Percentiles rank a stretch among this genome's conserved stretches.
These are phyloP conservation scores for Mastomys natalensis DNA, from an alignment of 2,113 vertebrate species.

Conservation along the genomic window DNA sequence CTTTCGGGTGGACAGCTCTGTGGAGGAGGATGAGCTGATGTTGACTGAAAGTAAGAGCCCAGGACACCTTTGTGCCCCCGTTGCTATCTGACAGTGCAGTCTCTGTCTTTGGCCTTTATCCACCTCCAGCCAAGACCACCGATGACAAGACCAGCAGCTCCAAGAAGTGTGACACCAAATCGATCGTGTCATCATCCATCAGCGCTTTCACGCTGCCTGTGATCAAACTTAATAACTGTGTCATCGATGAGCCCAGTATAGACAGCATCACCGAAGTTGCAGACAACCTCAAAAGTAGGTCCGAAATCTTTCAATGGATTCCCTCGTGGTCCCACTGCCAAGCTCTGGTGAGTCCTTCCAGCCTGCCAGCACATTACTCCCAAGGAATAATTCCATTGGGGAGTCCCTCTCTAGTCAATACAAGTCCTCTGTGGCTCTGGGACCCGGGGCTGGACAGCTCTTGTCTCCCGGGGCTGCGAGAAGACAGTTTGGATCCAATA, in stretches of 20 bases:
- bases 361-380: conserved; percentile 80
- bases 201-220: conserved; percentile 98
- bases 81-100: conserved; percentile 89
- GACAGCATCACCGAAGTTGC: conserved; percentile 96
- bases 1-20: conserved; percentile 88
- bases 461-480: conserved; percentile 94
- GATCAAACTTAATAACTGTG: conserved; percentile 99
- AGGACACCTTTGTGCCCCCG: conserved; percentile 90
- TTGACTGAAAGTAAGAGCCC: conserved; percentile 87
- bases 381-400: conserved; percentile 91
- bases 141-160: conserved; percentile 87
- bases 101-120: conserved; percentile 89
- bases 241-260: conserved; percentile 97
- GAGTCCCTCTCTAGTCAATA: conserved; percentile 87
- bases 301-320: conserved; percentile 92
- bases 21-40: conserved; percentile 91
- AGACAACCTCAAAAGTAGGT: conserved; percentile 84
- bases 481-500: conserved; percentile 97
- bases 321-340: conserved; percentile 90
- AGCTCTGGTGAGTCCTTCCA: conserved; percentile 91
- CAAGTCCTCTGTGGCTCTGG: conserved; percentile 88
- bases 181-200: conserved; percentile 97
- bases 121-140: conserved; percentile 85
- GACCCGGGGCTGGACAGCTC: conserved; percentile 91
- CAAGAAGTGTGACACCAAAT: conserved; percentile 94